These are phyloP conservation scores for Melozone crissalis DNA, from an alignment of 2,113 vertebrate genomes.

Conservation along the genomic window DNA sequence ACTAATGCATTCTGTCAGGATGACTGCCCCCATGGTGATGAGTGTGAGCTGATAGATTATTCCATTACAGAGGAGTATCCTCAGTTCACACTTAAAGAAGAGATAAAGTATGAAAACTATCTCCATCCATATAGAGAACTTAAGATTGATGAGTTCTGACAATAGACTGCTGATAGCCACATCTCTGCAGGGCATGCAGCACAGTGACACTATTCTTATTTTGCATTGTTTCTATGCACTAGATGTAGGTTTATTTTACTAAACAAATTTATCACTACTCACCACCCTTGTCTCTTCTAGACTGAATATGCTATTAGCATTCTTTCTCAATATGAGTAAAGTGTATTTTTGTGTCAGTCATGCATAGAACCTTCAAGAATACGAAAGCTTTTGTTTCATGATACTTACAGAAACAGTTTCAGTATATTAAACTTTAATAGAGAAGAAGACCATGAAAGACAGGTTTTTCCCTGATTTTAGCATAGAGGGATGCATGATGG, in stretches of 20 bases:
- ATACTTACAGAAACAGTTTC: background rate
- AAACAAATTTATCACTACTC: background rate
- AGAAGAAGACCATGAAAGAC: background rate
- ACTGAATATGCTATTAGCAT: background rate
- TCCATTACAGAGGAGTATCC: conserved; percentile 7
- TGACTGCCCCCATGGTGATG: background rate
- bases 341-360: background rate
- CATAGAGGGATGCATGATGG: background rate
- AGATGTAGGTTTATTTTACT: background rate
- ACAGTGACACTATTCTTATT: background rate
- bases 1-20: conserved; percentile 12
- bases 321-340: background rate
- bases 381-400: background rate
- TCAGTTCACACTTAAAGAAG: conserved; percentile 35
- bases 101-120: conserved; percentile 20
- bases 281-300: background rate
- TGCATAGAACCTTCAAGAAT: background rate
- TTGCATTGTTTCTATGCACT: background rate
- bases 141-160: background rate
- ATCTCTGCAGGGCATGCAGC: background rate
- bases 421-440: background rate
- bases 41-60: conserved; percentile 49
- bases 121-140: background rate
- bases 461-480: background rate
- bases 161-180: background rate